Base-by-base conservation (phyloP, 2,113 vertebrate species). In the Hyperopisus bebe region DNA sequence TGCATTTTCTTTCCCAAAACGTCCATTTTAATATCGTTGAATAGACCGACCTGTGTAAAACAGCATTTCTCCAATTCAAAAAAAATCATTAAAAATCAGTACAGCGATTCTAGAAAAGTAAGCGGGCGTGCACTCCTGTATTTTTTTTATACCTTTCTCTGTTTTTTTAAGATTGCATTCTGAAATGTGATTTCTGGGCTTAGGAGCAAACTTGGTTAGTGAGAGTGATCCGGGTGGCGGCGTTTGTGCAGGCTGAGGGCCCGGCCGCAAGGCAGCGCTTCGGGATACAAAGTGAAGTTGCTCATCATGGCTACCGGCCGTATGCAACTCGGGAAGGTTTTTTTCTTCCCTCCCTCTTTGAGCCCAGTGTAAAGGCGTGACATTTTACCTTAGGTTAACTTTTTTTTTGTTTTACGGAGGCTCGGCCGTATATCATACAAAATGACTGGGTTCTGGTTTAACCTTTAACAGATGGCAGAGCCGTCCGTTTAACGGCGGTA, bases 71-170 rank as follows among this genome's bases (percentile, higher is more conserved):
- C 39, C 39, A 11, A 21, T 15, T 51, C 5, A 44, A 15, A n/a
- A 24, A 88, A 50, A 35, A 50, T 15, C 4, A 89, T 35, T 15
- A 70, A 70, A 82, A 89, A 89, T 89, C 70, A 89, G 47, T 89
- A 74, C 88, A 44, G 27, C 24, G 44, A 46, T 47, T 46, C 42
- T 70, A 42, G 27, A 48, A n/a, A 50, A 31, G 62, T 27, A 83
- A 8, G 31, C 2, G 87, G 55, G 85, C 77, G 80, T 84, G 42
- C 50, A 89, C 24, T 35, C n/a, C 50, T 74, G 42, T 87, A 44
- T 58, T 55, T 44, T 31, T 39, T 87, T 58, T 55, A 42, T 5
- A 86, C 48, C 27, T 53, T 53, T 9, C 5, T 35, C 3, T 47
- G 3, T 58, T 58, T 87, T 44, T 17, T 87, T 17, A 51, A 86